Percentiles rank a stretch among this genome's conserved stretches.
These are phyloP conservation scores for Pristiophorus japonicus DNA, from an alignment of 2,113 vertebrate species.

Conservation along the genomic window DNA sequence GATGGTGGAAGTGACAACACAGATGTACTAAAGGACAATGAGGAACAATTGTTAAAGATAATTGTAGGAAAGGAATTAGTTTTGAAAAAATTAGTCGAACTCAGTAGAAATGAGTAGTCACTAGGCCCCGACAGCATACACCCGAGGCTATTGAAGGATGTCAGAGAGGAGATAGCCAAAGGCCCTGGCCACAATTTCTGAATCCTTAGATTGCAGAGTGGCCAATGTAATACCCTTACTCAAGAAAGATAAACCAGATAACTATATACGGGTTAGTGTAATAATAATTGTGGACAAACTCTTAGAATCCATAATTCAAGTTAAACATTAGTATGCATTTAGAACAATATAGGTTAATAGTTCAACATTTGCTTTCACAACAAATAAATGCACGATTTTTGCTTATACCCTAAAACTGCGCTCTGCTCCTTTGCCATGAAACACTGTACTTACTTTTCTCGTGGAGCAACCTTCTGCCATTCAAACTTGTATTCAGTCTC, in stretches of 20 bases:
- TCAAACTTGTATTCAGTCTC: slow-evolving; percentile 95
- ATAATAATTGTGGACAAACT: not conserved
- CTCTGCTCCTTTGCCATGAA: not conserved
- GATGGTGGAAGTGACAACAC: not conserved
- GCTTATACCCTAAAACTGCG: not conserved
- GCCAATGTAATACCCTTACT: not conserved
- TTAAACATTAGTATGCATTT: not conserved
- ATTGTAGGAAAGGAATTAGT: not conserved
- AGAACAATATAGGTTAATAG: not conserved
- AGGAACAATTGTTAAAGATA: not conserved
- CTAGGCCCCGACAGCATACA: not conserved
- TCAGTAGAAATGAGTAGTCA: no score
- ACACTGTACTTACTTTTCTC: slow-evolving; percentile 79
- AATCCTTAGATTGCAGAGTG: not conserved
- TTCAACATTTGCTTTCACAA: not conserved
- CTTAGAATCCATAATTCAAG: not conserved
- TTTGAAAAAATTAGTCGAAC: not conserved
- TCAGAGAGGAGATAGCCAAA: not conserved
- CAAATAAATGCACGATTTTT: not conserved
- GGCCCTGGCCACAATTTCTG: not conserved
- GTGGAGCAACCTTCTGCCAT: slow-evolving; percentile 93
- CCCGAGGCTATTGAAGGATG: not conserved
- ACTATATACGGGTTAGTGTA: not conserved
- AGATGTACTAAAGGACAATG: not conserved
- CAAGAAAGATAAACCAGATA: not conserved